phyloP scores from a whole-genome alignment of 2,113 vertebrate species.

The Okapia johnstoni region DNA sequence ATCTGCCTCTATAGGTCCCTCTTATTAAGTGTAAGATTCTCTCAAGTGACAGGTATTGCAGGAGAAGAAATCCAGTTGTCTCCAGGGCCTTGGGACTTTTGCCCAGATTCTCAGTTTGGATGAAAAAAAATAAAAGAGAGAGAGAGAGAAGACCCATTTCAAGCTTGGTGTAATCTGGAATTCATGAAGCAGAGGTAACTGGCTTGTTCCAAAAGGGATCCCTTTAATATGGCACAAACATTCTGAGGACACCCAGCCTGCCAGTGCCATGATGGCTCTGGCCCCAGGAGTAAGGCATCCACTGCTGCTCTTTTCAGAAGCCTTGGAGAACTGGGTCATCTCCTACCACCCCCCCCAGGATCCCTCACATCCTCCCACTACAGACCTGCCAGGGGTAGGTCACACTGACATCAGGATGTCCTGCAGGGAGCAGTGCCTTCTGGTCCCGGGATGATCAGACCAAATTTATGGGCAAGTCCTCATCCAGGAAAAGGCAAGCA shows the following conservation, averaged over 20 bases:
- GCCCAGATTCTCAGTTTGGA: background rate
- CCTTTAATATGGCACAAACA: fast-evolving
- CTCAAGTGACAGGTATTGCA: background rate
- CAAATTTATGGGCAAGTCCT: background rate
- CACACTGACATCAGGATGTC: background rate
- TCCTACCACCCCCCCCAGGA: background rate
- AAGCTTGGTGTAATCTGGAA: background rate
- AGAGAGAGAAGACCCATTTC: background rate
- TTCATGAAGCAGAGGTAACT: fast-evolving
- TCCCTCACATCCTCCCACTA: background rate
- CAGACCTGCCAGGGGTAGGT: fast-evolving
- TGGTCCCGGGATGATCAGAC: background rate
- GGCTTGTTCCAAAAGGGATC: too few relatives aligned
- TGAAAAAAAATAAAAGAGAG: background rate
- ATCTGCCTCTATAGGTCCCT: too few relatives aligned
- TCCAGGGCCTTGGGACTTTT: background rate
- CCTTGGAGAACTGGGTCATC: fast-evolving
- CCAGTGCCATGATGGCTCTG: fast-evolving
- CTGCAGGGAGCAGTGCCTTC: background rate
- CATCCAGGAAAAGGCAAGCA: background rate
- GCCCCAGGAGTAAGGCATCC: fast-evolving
- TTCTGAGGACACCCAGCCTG: background rate
- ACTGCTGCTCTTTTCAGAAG: fast-evolving
- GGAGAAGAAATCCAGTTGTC: background rate
- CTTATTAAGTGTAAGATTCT: background rate